Base-by-base conservation (phyloP, 2,797 vertebrate species). In the Strix occidentalis region DNA sequence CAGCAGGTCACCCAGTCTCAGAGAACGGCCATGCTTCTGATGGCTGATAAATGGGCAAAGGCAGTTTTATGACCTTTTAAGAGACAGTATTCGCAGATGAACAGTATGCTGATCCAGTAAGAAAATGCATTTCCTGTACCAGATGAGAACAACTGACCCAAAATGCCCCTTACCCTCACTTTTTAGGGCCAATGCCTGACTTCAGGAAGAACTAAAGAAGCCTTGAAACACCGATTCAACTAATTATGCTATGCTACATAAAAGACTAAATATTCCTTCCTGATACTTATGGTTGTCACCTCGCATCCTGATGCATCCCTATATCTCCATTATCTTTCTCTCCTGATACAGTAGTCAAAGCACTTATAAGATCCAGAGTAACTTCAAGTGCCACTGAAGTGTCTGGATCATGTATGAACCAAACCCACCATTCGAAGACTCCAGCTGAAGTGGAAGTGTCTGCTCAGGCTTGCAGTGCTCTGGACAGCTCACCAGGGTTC, bases 221-320 rank as follows among this genome's bases (percentile, higher is more conserved):
- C 6, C 26, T 41, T 60, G 21, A 54, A 76, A 37, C 6, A 12
- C 2, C 20, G 33, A 24, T 29, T 89, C 26, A 89, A 26, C 20
- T 58, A 37, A 82, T 53, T 29, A 57, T 12, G 31, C 15, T 12
- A 18, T 1, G 4, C 16, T 83, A 17, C 8, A 56, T 13, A 24
- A 63, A 94, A 43, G 5, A 54, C 8, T 60, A 39, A 75, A 35
- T 14, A 81, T 37, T 79, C 43, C 35, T 79, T 86, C 35, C 65
- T 51, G 31, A 45, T 26, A 39, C 16, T 80, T 25, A 6, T 0
- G 0, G 17, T 28, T 57, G 20, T 39, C 25, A 17, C 11, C 13
- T 72, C 20, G 35, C 64, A 71, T 39, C 43, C 74, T 61, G 46
- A 61, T 8, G 18, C 37, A 37, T 10, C 48, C 10, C 56, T 61